A percentile compares a stretch with the other conserved stretches of the same genome.
These are phyloP conservation scores for Rhinatrema bivittatum DNA, from an alignment of 2,797 vertebrate genomes.

Conservation along the genomic window DNA sequence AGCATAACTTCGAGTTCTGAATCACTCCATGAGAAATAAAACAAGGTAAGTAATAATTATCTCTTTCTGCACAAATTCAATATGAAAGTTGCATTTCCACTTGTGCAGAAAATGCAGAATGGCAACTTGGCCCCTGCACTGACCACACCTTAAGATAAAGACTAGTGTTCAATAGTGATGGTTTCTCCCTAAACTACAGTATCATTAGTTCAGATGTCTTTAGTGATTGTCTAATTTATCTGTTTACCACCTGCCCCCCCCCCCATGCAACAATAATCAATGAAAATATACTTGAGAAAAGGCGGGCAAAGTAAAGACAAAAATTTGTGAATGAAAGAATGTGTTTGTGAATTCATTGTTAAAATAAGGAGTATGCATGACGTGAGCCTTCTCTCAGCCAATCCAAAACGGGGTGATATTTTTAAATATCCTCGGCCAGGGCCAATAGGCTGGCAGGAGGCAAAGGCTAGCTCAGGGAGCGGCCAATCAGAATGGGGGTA, in stretches of 20 bases:
- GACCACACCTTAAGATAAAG: slow-evolving; percentile 14
- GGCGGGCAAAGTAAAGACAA: slow-evolving; percentile 61
- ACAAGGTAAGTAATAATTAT: no score
- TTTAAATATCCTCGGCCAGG: slow-evolving; percentile 65
- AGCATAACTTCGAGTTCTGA: no score
- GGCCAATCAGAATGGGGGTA: slow-evolving; percentile 70
- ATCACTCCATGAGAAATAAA: no score
- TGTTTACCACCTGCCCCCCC: slow-evolving; percentile 45
- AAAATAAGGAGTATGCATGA: slow-evolving; percentile 75
- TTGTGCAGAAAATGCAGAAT: no score
- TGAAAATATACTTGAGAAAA: slow-evolving; percentile 48
- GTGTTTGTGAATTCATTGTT: slow-evolving; percentile 89
- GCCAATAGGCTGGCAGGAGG: slow-evolving; percentile 64
- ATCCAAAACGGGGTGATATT: slow-evolving; percentile 62
- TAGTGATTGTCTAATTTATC: slow-evolving; percentile 41
- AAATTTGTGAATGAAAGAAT: slow-evolving; percentile 88
- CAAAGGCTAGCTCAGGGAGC: slow-evolving; percentile 70
- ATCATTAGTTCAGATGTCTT: slow-evolving; percentile 21
- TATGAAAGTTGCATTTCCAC: slow-evolving; percentile 2
- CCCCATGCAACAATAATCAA: slow-evolving; percentile 47
- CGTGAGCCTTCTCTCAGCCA: slow-evolving; percentile 53
- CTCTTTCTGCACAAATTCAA: slow-evolving; percentile 3
- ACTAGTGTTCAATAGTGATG: slow-evolving; percentile 12
- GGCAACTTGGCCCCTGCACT: not conserved
- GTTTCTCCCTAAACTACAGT: slow-evolving; percentile 26